phyloP scores from a whole-genome alignment of 92 coral and sea anemone species.

The Actinernus sp. region DNA sequence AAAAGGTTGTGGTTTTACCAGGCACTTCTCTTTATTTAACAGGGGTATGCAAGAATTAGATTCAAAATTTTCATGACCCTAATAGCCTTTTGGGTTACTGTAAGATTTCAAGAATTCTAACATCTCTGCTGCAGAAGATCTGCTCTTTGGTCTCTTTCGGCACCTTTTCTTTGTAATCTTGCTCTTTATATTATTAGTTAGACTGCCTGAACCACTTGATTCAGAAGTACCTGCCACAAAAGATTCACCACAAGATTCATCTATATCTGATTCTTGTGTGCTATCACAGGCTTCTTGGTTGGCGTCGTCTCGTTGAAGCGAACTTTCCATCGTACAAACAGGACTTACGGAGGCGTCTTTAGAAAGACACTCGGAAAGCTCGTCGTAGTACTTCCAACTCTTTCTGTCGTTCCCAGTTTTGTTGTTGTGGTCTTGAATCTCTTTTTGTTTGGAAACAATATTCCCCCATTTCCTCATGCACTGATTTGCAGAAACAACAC shows the following conservation, averaged over 20 bases:
- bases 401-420: constrained; percentile 47
- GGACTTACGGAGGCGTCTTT: constrained; percentile 47
- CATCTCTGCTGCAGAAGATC: constrained; percentile 68
- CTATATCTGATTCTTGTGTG: too few species aligned
- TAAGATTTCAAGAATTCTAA: too few species aligned
- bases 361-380: constrained; percentile 34
- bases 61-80: too few species aligned
- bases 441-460: constrained; percentile 17
- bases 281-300: too few species aligned
- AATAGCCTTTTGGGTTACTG: too few species aligned
- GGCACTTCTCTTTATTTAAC: constrained; percentile 51
- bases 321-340: constrained; percentile 52
- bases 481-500: constrained; percentile 37
- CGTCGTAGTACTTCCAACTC: constrained; percentile 47
- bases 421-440: constrained; percentile 49
- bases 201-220: constrained; percentile 6
- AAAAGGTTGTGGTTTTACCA: constrained; percentile 11
- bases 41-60: too few species aligned
- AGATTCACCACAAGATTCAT: background rate
- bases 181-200: background rate
- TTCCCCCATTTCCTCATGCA: constrained; percentile 48
- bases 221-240: background rate
- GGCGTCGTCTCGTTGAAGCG: too few species aligned
- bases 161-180: constrained; percentile 12
- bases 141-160: constrained; percentile 48